Base-by-base conservation (phyloP, 2,113 vertebrate species). In the Sorex fumeus region DNA sequence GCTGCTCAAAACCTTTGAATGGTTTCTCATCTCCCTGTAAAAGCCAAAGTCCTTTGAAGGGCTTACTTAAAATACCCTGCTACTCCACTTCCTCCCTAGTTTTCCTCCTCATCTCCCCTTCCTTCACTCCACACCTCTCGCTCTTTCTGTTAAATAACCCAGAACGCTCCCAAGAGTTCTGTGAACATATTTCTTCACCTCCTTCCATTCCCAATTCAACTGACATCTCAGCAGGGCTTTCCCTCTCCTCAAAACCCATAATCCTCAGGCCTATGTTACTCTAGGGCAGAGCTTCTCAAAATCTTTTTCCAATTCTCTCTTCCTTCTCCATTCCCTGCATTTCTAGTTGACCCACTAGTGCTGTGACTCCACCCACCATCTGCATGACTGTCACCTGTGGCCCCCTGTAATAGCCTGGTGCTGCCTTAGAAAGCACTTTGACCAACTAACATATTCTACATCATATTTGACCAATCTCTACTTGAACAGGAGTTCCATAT, bases 21-120 rank as follows among this genome's bases (percentile, higher is more conserved):
- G 16, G 16, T 43, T 82, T 77, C 40, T 28, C 30, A 36, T 27
- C 72, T 47, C 53, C 28, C 34, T 30, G 50, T 34, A 62, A 40
- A 82, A 88, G 72, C 71, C 64, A 25, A 91, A 82, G 60, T 83
- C 71, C 84, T 91, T 78, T 2, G 4, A 83, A 66, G 43, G 50
- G 43, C 88, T 57, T n/a, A 13, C 1, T 40, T 40, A 40, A 3
- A 28, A 45, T 16, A 19, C 7, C 13, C 43, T n/a, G 13, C 8
- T 21, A 2, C 11, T 82, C 32, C 70, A 25, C 32, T 45, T 21
- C 34, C 27, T 6, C 81, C 40, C 23, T 12, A 9, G n/a, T n/a
- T n/a, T 9, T 47, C 30, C 3, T 28, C 2, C 11, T 66, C 77
- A 23, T 8, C 25, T 60, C 2, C 50, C 30, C 74, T 11, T 13